Conservation (phyloP, 1,140 invertebrate species). For the Radopholus similis region DNA sequence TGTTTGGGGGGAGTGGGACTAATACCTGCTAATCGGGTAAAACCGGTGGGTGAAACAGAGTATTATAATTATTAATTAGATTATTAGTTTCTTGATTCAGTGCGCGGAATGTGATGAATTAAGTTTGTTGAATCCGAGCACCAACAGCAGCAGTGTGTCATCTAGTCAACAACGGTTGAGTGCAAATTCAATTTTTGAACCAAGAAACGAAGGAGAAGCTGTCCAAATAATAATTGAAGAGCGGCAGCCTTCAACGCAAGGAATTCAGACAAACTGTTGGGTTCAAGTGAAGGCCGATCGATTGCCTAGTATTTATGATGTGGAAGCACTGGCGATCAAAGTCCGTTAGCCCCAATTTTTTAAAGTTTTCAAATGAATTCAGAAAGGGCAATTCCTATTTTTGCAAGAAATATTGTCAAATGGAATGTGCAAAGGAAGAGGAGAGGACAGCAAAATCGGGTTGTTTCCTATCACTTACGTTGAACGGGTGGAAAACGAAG, state of each 20-base stretch:
- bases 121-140: constrained; percentile 24
- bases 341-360: constrained; percentile 25
- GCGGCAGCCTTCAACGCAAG: neutral
- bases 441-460: constrained; percentile 32
- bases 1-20: constrained; percentile 78
- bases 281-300: constrained; percentile 40
- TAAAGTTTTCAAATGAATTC: constrained; percentile 13
- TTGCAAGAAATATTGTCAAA: constrained; percentile 37
- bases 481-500: constrained; percentile 9
- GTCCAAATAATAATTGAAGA: neutral
- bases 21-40: constrained; percentile 90
- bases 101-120: constrained; percentile 33
- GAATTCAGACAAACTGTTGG: neutral
- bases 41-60: constrained; percentile 34
- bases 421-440: constrained; percentile 41
- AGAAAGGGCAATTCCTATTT: constrained; percentile 42
- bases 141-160: constrained; percentile 26
- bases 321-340: constrained; percentile 34
- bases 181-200: constrained; percentile 19
- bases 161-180: constrained; percentile 36
- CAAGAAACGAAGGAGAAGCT: neutral
- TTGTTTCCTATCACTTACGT: constrained; percentile 39
- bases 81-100: neutral
- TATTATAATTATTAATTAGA: neutral
- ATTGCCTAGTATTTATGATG: constrained; percentile 43